phyloP scores from a whole-genome alignment of 2,888 invertebrate genomes.

The Amiota mariae region DNA sequence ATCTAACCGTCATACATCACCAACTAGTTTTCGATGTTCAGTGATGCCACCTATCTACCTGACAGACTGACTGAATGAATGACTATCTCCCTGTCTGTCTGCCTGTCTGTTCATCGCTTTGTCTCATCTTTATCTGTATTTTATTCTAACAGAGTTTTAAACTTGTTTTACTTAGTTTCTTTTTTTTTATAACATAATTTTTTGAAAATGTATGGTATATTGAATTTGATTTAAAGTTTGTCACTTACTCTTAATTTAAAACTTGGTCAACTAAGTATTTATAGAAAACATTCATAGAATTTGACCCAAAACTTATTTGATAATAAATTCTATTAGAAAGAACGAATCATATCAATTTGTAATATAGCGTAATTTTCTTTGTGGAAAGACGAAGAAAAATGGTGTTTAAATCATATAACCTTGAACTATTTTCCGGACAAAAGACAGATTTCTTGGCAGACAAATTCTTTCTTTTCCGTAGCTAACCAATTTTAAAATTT shows the following conservation, averaged over 20 bases:
- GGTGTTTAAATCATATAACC: too few species aligned
- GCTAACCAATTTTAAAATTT: too few species aligned
- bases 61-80: background rate
- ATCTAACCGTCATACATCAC: constrained; percentile 11
- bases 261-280: too few species aligned
- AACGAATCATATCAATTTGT: too few species aligned
- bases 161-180: constrained; percentile 1
- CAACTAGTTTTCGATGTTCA: background rate
- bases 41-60: background rate
- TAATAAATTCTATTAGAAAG: too few species aligned
- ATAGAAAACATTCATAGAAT: too few species aligned
- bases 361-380: too few species aligned
- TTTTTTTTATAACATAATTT: constrained; percentile 1
- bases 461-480: too few species aligned
- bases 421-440: too few species aligned
- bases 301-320: too few species aligned
- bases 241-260: background rate
- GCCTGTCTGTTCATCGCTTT: background rate
- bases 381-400: too few species aligned
- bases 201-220: constrained; percentile 11
- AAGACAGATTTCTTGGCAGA: too few species aligned
- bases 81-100: background rate
- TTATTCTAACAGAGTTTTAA: background rate
- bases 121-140: background rate
- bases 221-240: constrained; percentile 21